Percentiles rank a stretch among this genome's conserved stretches.
Evolutionary conservation across 1,140 invertebrate genomes (phyloP).

Genomic region (Macrostomum lignano): DNA sequence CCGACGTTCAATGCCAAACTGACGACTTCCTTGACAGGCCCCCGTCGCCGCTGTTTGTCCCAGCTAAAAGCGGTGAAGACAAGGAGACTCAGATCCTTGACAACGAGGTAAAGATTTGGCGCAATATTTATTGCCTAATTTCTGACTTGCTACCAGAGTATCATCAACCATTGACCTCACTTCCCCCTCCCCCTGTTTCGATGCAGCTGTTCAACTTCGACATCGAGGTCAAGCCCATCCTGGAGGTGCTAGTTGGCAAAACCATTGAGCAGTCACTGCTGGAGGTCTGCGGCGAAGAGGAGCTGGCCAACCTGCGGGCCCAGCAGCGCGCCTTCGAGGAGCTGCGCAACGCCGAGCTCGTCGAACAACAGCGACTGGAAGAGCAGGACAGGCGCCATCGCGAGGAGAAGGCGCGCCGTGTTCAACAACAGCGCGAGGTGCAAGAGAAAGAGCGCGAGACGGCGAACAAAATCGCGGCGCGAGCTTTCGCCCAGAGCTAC

Average conservation of each 20-base stretch:
- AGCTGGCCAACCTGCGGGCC: slow-evolving; percentile 37
- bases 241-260: slow-evolving; percentile 56
- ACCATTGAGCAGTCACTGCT: slow-evolving; percentile 54
- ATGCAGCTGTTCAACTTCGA: slow-evolving; percentile 43
- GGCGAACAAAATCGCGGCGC: slow-evolving; percentile 46
- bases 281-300: slow-evolving; percentile 36
- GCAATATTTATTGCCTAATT: slow-evolving; percentile 2
- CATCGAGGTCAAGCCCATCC: slow-evolving; percentile 50
- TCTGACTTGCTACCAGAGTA: neutral
- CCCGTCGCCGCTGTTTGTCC: slow-evolving; percentile 38
- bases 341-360: slow-evolving; percentile 41
- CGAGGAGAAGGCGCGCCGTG: slow-evolving; percentile 12
- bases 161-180: neutral
- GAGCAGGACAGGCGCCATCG: slow-evolving; percentile 36
- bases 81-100: slow-evolving; percentile 51
- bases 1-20: slow-evolving; percentile 47
- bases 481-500: slow-evolving; percentile 48
- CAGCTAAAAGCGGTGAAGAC: slow-evolving; percentile 47
- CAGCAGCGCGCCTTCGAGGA: slow-evolving; percentile 47
- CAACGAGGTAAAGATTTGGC: slow-evolving; percentile 38
- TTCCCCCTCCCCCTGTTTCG: slow-evolving; percentile 3
- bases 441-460: slow-evolving; percentile 37
- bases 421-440: slow-evolving; percentile 32
- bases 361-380: slow-evolving; percentile 41
- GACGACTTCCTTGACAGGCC: slow-evolving; percentile 53